Percentiles rank a stretch among this genome's conserved stretches.
Evolutionary conservation across 2,888 invertebrate genomes (phyloP).

Genomic region (Tetropium fuscum): DNA sequence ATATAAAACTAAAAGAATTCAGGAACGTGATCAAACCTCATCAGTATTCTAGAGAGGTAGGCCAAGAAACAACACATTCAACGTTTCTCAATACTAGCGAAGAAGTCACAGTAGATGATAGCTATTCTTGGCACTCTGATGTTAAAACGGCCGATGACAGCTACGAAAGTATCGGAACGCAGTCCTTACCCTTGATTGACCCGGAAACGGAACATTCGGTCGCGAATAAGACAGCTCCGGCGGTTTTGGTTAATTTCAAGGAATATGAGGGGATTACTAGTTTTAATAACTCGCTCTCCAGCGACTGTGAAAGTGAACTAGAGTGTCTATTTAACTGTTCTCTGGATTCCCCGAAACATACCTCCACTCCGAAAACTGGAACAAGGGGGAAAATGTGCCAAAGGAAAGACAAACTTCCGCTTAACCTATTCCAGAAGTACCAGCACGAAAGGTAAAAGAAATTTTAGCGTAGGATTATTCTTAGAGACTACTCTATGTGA

Average conservation of each 20-base stretch:
- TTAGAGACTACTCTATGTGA: too few species aligned
- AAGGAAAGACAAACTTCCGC: slow-evolving; percentile 41
- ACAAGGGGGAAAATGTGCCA: slow-evolving; percentile 43
- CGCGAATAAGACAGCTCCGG: slow-evolving; percentile 48
- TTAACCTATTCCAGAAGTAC: slow-evolving; percentile 52
- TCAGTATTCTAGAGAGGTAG: slow-evolving; percentile 59
- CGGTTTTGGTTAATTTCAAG: slow-evolving; percentile 40
- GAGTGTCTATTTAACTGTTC: slow-evolving; percentile 58
- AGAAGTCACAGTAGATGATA: slow-evolving; percentile 49
- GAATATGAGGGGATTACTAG: slow-evolving; percentile 45
- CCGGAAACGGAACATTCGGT: background rate
- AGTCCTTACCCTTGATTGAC: slow-evolving; percentile 33
- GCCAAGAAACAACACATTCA: slow-evolving; percentile 47
- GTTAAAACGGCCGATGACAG: slow-evolving; percentile 6
- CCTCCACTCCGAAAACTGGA: slow-evolving; percentile 64
- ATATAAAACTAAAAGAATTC: slow-evolving; percentile 46
- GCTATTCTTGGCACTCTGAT: slow-evolving; percentile 42
- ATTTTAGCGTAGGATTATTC: background rate
- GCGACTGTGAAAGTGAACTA: slow-evolving; percentile 63
- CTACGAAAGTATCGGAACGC: slow-evolving; percentile 14
- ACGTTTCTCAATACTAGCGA: slow-evolving; percentile 46
- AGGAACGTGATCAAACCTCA: slow-evolving; percentile 46
- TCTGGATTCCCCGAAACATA: slow-evolving; percentile 61
- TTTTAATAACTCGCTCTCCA: slow-evolving; percentile 50
- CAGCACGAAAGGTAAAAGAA: slow-evolving; percentile 55